Conservation (phyloP, 1,140 invertebrate genomes). For the Eriosoma lanigerum region DNA sequence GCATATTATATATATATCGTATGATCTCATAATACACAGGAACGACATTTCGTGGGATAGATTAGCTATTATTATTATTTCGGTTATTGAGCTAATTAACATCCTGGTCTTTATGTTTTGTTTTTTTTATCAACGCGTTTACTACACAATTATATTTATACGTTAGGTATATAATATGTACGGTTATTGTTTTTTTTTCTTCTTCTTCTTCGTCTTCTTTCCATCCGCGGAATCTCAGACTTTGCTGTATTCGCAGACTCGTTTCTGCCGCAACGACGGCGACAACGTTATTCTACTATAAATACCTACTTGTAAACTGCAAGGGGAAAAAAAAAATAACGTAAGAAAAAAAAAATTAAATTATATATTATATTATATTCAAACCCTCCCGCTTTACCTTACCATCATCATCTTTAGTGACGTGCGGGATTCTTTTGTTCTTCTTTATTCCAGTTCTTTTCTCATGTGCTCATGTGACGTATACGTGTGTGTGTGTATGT, state of each 20-base stretch:
- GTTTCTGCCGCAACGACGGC: slow-evolving; percentile 23
- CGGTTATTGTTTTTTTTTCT: neutral
- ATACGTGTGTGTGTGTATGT: neutral
- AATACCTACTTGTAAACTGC: neutral
- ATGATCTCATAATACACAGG: neutral
- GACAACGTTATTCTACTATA: neutral
- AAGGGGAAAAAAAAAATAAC: neutral
- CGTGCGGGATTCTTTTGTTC: slow-evolving; percentile 40
- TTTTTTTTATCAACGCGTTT: neutral
- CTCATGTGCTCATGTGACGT: neutral
- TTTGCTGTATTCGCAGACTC: slow-evolving; percentile 14
- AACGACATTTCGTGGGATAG: neutral
- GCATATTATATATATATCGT: neutral
- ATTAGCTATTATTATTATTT: neutral
- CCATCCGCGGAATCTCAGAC: slow-evolving; percentile 27
- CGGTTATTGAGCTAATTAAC: slow-evolving; percentile 36
- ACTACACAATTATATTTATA: neutral
- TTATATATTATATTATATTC: slow-evolving; percentile 10
- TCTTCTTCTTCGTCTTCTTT: neutral
- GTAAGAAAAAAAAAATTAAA: neutral
- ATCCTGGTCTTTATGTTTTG: slow-evolving; percentile 41
- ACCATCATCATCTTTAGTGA: neutral
- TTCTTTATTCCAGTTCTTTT: slow-evolving; percentile 40
- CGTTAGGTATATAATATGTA: neutral
- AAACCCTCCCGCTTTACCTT: neutral